Conservation (phyloP, 2,888 invertebrate species). For the Erynnis tages region DNA sequence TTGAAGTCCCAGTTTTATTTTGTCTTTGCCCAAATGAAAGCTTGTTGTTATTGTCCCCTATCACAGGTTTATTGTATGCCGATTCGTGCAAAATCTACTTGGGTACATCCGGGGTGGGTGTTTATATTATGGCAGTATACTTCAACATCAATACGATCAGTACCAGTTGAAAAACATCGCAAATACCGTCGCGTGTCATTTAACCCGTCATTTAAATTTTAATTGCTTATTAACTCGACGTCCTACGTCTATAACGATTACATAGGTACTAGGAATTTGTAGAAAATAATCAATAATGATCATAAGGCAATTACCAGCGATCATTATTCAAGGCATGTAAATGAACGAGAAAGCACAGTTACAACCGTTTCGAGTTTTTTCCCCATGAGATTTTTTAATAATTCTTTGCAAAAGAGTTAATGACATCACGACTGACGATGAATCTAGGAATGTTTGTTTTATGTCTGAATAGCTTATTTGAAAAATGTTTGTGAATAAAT, state of each 20-base stretch:
- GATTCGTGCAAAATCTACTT: too few species aligned
- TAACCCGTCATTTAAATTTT: constrained; percentile 36
- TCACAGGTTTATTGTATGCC: too few species aligned
- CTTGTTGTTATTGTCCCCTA: too few species aligned
- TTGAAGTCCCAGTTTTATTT: constrained; percentile 43
- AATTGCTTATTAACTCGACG: constrained; percentile 33
- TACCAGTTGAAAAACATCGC: background rate
- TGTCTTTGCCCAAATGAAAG: too few species aligned
- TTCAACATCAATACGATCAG: too few species aligned
- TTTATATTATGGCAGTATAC: too few species aligned
- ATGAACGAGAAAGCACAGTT: constrained; percentile 16
- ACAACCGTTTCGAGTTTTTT: constrained; percentile 6
- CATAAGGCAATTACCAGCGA: constrained; percentile 19
- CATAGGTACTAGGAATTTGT: constrained; percentile 19
- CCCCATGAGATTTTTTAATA: constrained; percentile 3
- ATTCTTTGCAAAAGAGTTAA: background rate
- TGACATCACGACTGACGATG: background rate
- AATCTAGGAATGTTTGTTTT: background rate
- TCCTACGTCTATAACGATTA: constrained; percentile 16
- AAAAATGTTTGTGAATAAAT: too few species aligned
- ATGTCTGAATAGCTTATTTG: too few species aligned
- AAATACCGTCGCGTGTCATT: constrained; percentile 28
- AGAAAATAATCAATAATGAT: constrained; percentile 25
- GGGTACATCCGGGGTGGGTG: too few species aligned
- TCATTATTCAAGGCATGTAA: constrained; percentile 23